A percentile compares a stretch with the other conserved stretches of the same genome.
phyloP scores from a whole-genome alignment of 2,113 vertebrate species.

The Pseudopipra pipra region DNA sequence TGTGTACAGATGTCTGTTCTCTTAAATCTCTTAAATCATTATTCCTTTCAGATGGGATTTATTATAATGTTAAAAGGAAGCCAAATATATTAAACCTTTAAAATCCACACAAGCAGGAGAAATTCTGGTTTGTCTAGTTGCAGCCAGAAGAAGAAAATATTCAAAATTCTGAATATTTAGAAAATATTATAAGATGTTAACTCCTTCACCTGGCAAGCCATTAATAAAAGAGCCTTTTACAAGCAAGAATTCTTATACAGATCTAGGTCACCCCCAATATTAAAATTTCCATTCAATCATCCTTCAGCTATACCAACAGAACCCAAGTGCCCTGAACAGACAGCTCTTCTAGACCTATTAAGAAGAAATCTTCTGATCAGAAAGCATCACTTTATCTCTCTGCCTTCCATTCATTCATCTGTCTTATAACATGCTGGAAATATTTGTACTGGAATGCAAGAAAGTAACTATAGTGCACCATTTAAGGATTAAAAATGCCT shows the following conservation, averaged over 20 bases:
- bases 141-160: not conserved
- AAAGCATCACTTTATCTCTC: not conserved
- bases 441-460: not conserved
- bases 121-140: not conserved
- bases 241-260: not conserved
- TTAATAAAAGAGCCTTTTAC: not conserved
- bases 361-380: not conserved
- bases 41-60: not conserved
- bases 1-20: not conserved
- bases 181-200: not conserved
- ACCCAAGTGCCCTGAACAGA: not conserved
- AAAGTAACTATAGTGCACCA: not conserved
- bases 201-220: not conserved
- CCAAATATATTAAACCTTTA: not conserved
- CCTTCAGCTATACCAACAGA: not conserved
- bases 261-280: not conserved
- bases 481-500: slow-evolving; percentile 53
- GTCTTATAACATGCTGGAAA: not conserved
- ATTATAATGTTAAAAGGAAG: not conserved
- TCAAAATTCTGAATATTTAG: not conserved
- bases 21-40: not conserved
- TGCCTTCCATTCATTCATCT: not conserved
- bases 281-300: not conserved
- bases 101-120: not conserved
- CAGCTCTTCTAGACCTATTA: not conserved